Conservation (phyloP, 2,113 vertebrate species). For the Cyanoramphus novaezelandiae region DNA sequence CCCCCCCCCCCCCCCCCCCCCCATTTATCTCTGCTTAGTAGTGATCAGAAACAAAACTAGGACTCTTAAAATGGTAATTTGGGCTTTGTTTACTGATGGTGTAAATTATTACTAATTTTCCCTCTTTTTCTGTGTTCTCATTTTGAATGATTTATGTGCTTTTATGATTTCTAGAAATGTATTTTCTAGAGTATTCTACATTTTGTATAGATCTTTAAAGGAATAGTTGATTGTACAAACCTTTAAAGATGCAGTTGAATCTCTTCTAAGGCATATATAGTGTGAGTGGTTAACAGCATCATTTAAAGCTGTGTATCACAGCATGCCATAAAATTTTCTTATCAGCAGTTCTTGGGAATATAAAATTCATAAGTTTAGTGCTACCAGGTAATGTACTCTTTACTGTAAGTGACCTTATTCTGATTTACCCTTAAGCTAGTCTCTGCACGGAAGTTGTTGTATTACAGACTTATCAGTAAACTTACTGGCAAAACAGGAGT, state of each 20-base stretch:
- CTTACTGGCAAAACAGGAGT: background rate
- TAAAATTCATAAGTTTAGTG: background rate
- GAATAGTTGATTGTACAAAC: background rate
- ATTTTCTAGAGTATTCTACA: background rate
- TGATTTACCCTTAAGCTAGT: background rate
- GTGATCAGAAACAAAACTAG: background rate
- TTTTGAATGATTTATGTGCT: background rate
- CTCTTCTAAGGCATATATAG: background rate
- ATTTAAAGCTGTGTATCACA: background rate
- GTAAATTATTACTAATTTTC: background rate
- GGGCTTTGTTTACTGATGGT: background rate
- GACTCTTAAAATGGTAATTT: background rate
- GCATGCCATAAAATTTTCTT: background rate
- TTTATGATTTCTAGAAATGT: background rate
- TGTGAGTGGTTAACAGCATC: background rate
- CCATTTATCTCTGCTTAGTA: background rate
- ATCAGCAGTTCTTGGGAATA: background rate
- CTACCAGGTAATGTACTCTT: background rate
- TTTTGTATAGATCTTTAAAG: background rate
- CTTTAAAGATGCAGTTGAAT: background rate
- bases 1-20: background rate
- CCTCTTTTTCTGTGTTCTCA: background rate
- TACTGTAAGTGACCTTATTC: background rate
- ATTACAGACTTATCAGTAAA: background rate
- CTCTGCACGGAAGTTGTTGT: background rate